Percentiles rank a stretch among this genome's conserved stretches.
These are phyloP conservation scores for Dryoscopus gambensis DNA, from an alignment of 2,113 vertebrate genomes.

Conservation along the genomic window DNA sequence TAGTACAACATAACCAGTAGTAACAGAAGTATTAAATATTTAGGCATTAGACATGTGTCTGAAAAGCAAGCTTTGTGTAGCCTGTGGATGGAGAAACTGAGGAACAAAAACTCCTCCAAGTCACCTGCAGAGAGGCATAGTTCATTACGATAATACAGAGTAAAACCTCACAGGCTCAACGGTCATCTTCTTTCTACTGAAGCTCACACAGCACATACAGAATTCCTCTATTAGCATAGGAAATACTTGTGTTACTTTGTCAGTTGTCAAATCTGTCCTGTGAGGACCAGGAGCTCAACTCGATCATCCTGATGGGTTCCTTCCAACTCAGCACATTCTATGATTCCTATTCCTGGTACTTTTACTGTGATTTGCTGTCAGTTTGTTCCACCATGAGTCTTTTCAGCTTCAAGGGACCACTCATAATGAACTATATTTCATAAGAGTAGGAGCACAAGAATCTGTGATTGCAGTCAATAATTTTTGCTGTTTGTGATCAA, in stretches of 20 bases:
- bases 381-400: not conserved
- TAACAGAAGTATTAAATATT: not conserved
- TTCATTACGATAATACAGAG: not conserved
- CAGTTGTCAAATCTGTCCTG: not conserved
- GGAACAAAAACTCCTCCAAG: not conserved
- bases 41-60: not conserved
- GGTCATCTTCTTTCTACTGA: not conserved
- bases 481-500: not conserved
- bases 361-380: not conserved
- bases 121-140: not conserved
- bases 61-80: not conserved
- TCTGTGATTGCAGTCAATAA: not conserved
- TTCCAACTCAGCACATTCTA: not conserved
- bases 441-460: not conserved
- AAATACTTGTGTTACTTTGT: not conserved
- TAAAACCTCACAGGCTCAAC: not conserved
- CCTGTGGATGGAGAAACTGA: not conserved
- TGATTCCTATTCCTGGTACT: not conserved
- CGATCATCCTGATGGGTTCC: not conserved
- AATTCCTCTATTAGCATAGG: not conserved
- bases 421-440: not conserved
- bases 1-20: not conserved
- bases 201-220: not conserved
- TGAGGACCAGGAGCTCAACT: not conserved
- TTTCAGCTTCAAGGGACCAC: not conserved